Evolutionary conservation across 2,888 invertebrate species (phyloP).

Genomic region (Onchidella celtica): DNA sequence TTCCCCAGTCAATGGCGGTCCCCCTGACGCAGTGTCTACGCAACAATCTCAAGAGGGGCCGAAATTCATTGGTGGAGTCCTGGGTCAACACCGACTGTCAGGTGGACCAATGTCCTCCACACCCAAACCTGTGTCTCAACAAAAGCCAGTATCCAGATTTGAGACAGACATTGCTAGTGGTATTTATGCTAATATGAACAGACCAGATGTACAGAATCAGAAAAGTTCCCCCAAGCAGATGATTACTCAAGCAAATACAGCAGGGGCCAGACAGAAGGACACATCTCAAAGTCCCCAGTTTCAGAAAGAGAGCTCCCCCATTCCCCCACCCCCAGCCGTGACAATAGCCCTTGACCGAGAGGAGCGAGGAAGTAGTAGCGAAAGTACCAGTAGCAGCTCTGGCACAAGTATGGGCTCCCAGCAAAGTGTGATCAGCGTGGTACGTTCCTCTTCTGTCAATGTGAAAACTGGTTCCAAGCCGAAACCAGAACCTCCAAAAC

Average conservation of each 20-base stretch:
- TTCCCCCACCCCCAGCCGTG: conserved; percentile 35
- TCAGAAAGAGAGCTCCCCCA: neutral
- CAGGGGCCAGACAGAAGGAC: neutral
- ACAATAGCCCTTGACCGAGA: conserved; percentile 34
- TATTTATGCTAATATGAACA: conserved; percentile 65
- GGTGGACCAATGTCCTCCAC: conserved; percentile 57
- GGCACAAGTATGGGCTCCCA: conserved; percentile 67
- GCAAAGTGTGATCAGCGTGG: conserved; percentile 57
- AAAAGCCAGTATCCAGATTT: conserved; percentile 60
- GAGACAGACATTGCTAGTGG: conserved; percentile 67
- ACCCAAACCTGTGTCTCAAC: conserved; percentile 58
- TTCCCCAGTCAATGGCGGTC: conserved; percentile 24
- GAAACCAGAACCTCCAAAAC: conserved; percentile 68
- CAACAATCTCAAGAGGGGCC: conserved; percentile 35
- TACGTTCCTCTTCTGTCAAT: conserved; percentile 51
- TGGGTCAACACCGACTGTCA: conserved; percentile 39
- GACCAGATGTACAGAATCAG: conserved; percentile 65
- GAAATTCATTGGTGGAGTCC: conserved; percentile 40
- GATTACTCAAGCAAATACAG: conserved; percentile 38
- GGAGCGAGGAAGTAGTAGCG: conserved; percentile 62
- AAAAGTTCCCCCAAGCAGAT: conserved; percentile 52
- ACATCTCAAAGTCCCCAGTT: neutral
- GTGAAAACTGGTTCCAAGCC: conserved; percentile 54
- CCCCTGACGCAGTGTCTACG: conserved; percentile 39
- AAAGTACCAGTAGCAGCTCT: conserved; percentile 63